Evolutionary conservation across 1,140 invertebrate species (phyloP).

Genomic region (Aphidius ervi): DNA sequence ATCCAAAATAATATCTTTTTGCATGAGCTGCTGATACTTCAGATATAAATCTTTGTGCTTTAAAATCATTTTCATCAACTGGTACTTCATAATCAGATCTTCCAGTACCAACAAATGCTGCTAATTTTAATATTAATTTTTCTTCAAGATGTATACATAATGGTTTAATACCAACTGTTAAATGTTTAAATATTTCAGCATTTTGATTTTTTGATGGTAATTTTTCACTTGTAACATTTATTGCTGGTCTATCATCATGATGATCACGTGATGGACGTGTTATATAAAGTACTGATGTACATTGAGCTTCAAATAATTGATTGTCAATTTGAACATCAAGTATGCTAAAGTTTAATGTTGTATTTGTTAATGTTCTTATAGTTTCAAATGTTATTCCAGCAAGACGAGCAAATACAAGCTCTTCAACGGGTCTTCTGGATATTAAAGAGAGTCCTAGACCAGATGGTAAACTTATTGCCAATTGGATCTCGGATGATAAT

Average conservation of each 20-base stretch:
- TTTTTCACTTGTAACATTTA: conserved; percentile 64
- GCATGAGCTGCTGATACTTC: conserved; percentile 76
- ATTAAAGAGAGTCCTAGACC: conserved; percentile 83
- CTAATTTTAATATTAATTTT: conserved; percentile 79
- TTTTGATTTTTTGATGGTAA: conserved; percentile 69
- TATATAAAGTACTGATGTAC: conserved; percentile 78
- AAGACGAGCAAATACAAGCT: conserved; percentile 79
- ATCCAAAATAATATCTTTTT: conserved; percentile 86
- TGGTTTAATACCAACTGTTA: conserved; percentile 78
- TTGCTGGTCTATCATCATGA: conserved; percentile 55
- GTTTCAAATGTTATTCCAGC: conserved; percentile 69
- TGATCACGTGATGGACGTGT: conserved; percentile 50
- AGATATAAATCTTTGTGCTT: conserved; percentile 70
- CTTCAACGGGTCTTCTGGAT: conserved; percentile 73
- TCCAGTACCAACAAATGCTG: conserved; percentile 63
- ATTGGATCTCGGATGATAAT: conserved; percentile 53
- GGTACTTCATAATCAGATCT: conserved; percentile 42
- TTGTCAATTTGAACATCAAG: conserved; percentile 85
- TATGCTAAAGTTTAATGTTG: conserved; percentile 70
- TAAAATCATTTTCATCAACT: conserved; percentile 71
- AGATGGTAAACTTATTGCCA: conserved; percentile 60
- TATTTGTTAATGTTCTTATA: conserved; percentile 54
- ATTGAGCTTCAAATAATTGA: conserved; percentile 81
- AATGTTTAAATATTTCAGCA: conserved; percentile 68
- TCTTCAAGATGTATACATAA: conserved; percentile 85